Evolutionary conservation across 1,140 invertebrate genomes (phyloP).

Genomic region (Heliconius nattereri): DNA sequence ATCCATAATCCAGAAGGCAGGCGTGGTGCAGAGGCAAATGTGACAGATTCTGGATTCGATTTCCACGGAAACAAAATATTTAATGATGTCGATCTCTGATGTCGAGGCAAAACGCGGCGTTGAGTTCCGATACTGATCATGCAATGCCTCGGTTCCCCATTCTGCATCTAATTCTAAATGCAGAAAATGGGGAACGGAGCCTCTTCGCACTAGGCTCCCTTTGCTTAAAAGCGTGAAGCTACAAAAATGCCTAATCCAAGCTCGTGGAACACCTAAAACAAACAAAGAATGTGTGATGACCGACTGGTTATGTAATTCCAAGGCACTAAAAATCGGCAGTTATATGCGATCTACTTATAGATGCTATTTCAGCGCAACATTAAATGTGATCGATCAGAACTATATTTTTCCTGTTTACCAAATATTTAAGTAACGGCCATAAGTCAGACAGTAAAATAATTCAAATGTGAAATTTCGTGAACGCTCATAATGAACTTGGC

Average conservation of each 20-base stretch:
- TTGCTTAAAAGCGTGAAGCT: too few species aligned
- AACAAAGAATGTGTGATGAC: conserved; percentile 13
- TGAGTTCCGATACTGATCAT: too few species aligned
- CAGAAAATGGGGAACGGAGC: too few species aligned
- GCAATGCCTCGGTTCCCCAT: too few species aligned
- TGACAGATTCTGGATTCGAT: too few species aligned
- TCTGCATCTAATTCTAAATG: too few species aligned
- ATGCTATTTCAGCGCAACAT: conserved; percentile 71
- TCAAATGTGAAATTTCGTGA: conserved; percentile 82
- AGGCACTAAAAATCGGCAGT: conserved; percentile 12
- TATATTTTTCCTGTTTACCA: conserved; percentile 82
- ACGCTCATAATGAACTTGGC: conserved; percentile 81
- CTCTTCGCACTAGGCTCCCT: too few species aligned
- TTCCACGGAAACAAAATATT: too few species aligned
- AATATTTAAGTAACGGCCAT: conserved; percentile 81
- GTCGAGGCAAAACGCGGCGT: too few species aligned
- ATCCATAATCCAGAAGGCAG: background rate
- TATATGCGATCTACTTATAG: conserved; percentile 65
- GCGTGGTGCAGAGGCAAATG: too few species aligned
- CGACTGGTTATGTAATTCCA: conserved; percentile 26
- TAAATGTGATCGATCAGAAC: conserved; percentile 79
- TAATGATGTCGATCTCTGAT: too few species aligned
- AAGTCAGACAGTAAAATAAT: conserved; percentile 81
- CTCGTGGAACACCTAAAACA: background rate
- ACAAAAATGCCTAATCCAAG: background rate